Percentiles rank a stretch among this genome's conserved stretches.
These are phyloP conservation scores for Tolypeutes matacus DNA, from an alignment of 2,797 vertebrate species.

Conservation along the genomic window DNA sequence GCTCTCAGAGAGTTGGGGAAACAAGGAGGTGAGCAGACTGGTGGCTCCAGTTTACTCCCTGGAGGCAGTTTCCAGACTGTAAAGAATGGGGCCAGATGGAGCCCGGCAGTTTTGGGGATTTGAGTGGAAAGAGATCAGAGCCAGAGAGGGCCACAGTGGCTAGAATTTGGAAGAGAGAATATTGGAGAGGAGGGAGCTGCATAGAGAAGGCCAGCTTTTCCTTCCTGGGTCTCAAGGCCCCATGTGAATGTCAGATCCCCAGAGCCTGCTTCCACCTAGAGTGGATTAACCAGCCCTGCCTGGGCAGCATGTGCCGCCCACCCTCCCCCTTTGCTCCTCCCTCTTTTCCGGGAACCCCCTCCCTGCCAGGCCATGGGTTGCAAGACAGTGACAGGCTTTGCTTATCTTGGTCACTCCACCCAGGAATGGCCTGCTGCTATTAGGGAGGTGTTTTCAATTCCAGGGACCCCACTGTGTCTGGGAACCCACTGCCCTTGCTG, in stretches of 20 bases:
- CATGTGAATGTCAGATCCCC: background rate
- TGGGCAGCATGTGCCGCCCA: fast-evolving
- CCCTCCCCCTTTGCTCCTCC: background rate
- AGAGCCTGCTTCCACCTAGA: background rate
- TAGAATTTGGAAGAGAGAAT: background rate
- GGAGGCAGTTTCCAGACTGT: background rate
- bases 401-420: no score
- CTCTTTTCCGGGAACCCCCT: background rate
- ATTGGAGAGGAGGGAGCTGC: background rate
- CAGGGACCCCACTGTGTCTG: background rate
- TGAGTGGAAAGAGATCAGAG: background rate
- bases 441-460: background rate
- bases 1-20: background rate
- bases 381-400: background rate
- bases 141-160: background rate
- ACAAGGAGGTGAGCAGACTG: fast-evolving
- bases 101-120: background rate
- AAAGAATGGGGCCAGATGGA: background rate
- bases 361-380: background rate
- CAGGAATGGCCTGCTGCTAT: background rate
- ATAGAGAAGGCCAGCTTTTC: background rate
- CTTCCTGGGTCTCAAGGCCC: background rate
- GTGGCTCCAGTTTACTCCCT: fast-evolving
- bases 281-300: background rate
- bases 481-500: background rate